Percentiles rank a stretch among this genome's conserved stretches.
Conservation (phyloP, 1,140 invertebrate species). For the Caenorhabditis brenneri region DNA sequence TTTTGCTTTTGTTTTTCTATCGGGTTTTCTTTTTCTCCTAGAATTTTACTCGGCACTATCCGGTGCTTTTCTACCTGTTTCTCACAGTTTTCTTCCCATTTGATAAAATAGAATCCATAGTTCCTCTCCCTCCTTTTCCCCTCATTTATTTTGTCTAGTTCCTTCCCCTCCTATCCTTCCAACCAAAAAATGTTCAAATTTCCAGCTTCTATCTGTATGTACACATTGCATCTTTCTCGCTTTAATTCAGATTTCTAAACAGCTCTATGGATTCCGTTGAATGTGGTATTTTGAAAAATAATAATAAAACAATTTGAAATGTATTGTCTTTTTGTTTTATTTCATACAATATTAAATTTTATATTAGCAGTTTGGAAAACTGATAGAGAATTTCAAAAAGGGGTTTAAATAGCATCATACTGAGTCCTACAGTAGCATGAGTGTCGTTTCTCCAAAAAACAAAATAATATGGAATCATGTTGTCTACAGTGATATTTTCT, state of each 20-base stretch:
- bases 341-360: neutral
- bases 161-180: neutral
- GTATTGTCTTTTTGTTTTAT: neutral
- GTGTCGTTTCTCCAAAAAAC: no score
- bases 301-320: neutral
- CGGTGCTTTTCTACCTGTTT: neutral
- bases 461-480: no score
- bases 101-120: neutral
- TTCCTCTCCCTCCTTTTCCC: neutral
- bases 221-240: constrained; percentile 30
- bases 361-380: no score
- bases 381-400: no score
- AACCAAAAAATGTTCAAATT: constrained; percentile 1
- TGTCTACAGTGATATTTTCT: no score
- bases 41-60: constrained; percentile 7
- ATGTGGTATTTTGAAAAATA: constrained; percentile 40
- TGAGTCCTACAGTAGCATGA: no score
- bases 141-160: neutral
- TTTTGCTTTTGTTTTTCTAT: constrained; percentile 22
- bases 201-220: constrained; percentile 32
- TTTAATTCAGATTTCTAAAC: constrained; percentile 41
- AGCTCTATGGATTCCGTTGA: constrained; percentile 36
- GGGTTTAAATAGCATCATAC: no score
- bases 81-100: neutral
- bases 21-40: neutral